Percentiles rank a stretch among this genome's conserved stretches.
Conservation (phyloP, 2,888 invertebrate genomes). For the Plemyria rubiginata region DNA sequence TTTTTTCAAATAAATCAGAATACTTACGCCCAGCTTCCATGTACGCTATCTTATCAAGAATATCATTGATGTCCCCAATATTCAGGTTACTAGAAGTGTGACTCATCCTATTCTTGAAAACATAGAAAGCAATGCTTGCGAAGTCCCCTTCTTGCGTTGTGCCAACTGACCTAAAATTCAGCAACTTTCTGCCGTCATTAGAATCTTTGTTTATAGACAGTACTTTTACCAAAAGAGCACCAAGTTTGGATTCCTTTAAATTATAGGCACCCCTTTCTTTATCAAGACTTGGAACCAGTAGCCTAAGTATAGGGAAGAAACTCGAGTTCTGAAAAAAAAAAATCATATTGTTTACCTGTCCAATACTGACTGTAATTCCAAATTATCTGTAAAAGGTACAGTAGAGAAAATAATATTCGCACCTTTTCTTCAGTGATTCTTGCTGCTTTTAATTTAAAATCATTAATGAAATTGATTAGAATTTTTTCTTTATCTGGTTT, state of each 20-base stretch:
- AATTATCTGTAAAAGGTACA: too few relatives aligned
- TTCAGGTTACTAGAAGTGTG: constrained; percentile 79
- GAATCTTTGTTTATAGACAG: constrained; percentile 89
- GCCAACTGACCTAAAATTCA: constrained; percentile 73
- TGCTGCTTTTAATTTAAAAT: constrained; percentile 70
- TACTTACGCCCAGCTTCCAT: constrained; percentile 85
- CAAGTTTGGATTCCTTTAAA: constrained; percentile 91
- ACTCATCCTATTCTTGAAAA: constrained; percentile 85
- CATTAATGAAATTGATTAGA: constrained; percentile 75
- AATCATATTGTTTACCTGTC: not conserved
- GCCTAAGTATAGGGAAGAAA: constrained; percentile 90
- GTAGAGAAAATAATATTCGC: constrained; percentile 30
- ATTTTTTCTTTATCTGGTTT: constrained; percentile 75
- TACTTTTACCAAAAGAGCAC: constrained; percentile 89
- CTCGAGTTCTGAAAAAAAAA: constrained; percentile 76
- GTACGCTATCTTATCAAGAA: constrained; percentile 90
- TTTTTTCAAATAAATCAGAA: not conserved
- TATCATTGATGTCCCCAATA: constrained; percentile 89
- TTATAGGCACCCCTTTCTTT: constrained; percentile 92
- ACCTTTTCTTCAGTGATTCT: constrained; percentile 67
- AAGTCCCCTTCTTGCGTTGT: constrained; percentile 88
- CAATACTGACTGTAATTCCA: too few relatives aligned
- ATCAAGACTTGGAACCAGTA: constrained; percentile 92
- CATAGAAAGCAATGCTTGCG: constrained; percentile 90
- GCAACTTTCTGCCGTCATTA: constrained; percentile 68